Evolutionary conservation across 2,888 invertebrate genomes (phyloP), one percentile per base, ranked within the genome.

Genomic region (Hoplodrina blanda): DNA sequence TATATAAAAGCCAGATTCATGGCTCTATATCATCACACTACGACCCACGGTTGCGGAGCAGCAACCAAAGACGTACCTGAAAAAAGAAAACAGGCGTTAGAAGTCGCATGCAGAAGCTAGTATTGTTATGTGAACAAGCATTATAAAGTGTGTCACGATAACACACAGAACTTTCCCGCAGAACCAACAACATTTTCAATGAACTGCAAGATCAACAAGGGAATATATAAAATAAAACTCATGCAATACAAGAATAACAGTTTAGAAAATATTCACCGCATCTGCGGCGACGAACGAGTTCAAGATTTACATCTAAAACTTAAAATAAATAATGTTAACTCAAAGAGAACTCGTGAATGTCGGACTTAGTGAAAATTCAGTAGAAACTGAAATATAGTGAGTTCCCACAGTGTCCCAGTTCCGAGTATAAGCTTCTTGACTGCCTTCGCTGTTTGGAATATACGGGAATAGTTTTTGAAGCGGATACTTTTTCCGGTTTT

Each of bases 361-460:
- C 75, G 73, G 85, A 83, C 88, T 88, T 86, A 86, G 83, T 76
- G 70, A 73, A 82, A 83, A 81, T 85, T 80, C 78, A 80, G 61
- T 82, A 72, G 69, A 65, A 84, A 81, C 83, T 85, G 80, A 83
- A 85, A 85, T 86, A 84, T 81, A 85, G 82, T 78, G 66, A 86
- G 83, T 78, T 87, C 69, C 73, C 63, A 80, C 84, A 69, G 82
- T 81, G 89, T 83, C 83, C 86, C 73, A 89, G 84, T 89, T 87
- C 83, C 62, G 59, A 77, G 78, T 84, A 84, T 90, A 89, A 89
- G 91, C 90, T 88, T 87, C 87, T 90, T 88, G 87, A 83, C 87
- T 85, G 70, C 63, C 62, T 69, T 69, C 73, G n/a, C 20, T 60
- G 60, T 52, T 68, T 60, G 37, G 8, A 44, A 66, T 56, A 76